These are phyloP conservation scores for Emberiza fucata DNA, from an alignment of 2,113 vertebrate species.

Conservation along the genomic window DNA sequence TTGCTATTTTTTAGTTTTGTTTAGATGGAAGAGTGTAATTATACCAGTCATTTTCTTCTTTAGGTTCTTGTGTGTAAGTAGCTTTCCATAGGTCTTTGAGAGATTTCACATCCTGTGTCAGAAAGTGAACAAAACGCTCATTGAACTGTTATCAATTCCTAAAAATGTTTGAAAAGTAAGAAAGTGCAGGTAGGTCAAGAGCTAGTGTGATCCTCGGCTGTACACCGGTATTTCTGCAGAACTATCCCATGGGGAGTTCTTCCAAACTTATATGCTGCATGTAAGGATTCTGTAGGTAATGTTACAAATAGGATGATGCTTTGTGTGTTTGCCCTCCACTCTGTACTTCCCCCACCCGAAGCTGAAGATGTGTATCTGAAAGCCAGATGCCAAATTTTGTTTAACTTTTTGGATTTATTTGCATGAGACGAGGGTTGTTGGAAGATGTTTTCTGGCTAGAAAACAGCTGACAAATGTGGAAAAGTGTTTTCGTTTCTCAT, in stretches of 20 bases:
- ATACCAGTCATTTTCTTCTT: background rate
- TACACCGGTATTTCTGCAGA: background rate
- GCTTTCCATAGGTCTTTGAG: background rate
- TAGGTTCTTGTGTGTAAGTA: background rate
- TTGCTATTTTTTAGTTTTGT: background rate
- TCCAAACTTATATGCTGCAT: accelerated
- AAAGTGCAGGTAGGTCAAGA: background rate
- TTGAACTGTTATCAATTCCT: background rate
- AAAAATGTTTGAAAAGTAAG: background rate
- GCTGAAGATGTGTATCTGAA: background rate
- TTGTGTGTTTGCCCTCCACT: background rate
- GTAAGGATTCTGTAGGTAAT: background rate
- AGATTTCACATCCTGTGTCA: background rate
- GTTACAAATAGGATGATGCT: background rate
- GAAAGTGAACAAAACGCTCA: background rate
- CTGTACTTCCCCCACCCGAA: background rate
- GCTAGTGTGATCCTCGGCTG: background rate
- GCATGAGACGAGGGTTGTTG: background rate
- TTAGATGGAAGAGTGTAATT: background rate
- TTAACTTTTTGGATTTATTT: slow-evolving; percentile 13
- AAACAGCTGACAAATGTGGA: slow-evolving; percentile 44
- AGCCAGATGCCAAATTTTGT: background rate
- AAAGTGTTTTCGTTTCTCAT: slow-evolving; percentile 22
- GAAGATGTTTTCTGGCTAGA: slow-evolving; percentile 1
- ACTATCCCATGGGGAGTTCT: background rate